Evolutionary conservation across 2,888 invertebrate species (phyloP).

Genomic region (Acleris emargana): DNA sequence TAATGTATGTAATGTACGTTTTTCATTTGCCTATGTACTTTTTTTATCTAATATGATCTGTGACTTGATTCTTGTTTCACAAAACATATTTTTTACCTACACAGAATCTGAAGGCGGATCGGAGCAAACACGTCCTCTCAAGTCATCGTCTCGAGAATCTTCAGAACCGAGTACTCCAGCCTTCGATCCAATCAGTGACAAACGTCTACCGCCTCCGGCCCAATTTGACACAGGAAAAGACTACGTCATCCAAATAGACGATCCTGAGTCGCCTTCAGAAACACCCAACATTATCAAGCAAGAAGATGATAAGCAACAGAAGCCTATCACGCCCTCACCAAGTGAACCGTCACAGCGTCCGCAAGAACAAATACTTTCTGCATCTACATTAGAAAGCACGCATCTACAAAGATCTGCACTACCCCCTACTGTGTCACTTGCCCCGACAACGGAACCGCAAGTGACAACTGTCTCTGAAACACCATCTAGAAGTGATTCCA

Average conservation of each 20-base stretch:
- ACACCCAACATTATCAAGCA: conserved; percentile 65
- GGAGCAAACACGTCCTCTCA: conserved; percentile 60
- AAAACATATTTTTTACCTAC: neutral
- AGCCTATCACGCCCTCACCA: conserved; percentile 69
- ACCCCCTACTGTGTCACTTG: conserved; percentile 33
- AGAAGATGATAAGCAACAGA: conserved; percentile 64
- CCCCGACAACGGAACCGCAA: conserved; percentile 37
- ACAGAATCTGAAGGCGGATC: conserved; percentile 63
- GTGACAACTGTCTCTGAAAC: conserved; percentile 45
- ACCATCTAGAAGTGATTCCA: conserved; percentile 42
- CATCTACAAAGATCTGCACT: conserved; percentile 48
- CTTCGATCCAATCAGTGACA: conserved; percentile 53
- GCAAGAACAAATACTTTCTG: conserved; percentile 70
- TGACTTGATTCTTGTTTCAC: neutral
- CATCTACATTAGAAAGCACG: conserved; percentile 62
- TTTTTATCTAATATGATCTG: no score
- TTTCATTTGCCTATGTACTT: no score
- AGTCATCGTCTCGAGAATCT: conserved; percentile 62
- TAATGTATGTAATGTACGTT: no score
- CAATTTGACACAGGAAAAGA: conserved; percentile 56
- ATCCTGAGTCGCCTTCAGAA: conserved; percentile 62
- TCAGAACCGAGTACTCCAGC: conserved; percentile 62
- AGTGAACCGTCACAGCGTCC: conserved; percentile 48
- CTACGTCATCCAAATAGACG: conserved; percentile 67
- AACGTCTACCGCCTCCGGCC: conserved; percentile 53